Evolutionary conservation across 1,140 invertebrate species (phyloP).

Genomic region (Caenorhabditis latens): DNA sequence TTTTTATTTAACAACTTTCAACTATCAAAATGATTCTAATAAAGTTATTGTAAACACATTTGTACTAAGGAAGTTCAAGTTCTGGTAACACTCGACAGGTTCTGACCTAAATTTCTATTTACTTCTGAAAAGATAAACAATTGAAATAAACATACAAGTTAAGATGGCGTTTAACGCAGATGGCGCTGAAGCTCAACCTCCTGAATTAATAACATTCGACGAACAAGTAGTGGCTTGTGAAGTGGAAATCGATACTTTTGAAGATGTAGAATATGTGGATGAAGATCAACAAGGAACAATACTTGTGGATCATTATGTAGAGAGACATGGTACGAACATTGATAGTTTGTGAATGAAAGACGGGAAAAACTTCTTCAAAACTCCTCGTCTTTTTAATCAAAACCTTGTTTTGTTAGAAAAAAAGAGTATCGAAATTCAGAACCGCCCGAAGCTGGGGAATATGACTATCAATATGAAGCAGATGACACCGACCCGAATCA

Average conservation of each 20-base stretch:
- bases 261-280: slow-evolving; percentile 5
- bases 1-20: not conserved
- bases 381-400: too few species aligned
- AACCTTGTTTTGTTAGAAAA: too few species aligned
- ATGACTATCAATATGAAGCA: not conserved
- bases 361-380: too few species aligned
- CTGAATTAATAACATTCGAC: not conserved
- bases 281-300: not conserved
- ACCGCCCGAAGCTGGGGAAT: not conserved
- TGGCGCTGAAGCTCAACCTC: not conserved
- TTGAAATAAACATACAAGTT: not conserved
- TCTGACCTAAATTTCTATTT: too few species aligned
- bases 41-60: not conserved
- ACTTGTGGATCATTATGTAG: not conserved
- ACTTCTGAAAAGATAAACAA: too few species aligned
- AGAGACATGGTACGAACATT: not conserved
- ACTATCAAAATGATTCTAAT: not conserved
- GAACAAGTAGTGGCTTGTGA: slow-evolving; percentile 40
- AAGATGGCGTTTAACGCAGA: not conserved
- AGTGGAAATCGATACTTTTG: not conserved
- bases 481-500: not conserved
- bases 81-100: too few species aligned
- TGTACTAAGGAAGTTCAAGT: too few species aligned
- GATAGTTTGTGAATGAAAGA: too few species aligned
- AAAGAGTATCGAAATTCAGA: not conserved